These are phyloP conservation scores for Heliothis subflexa DNA, from an alignment of 1,140 invertebrate genomes.

Conservation along the genomic window DNA sequence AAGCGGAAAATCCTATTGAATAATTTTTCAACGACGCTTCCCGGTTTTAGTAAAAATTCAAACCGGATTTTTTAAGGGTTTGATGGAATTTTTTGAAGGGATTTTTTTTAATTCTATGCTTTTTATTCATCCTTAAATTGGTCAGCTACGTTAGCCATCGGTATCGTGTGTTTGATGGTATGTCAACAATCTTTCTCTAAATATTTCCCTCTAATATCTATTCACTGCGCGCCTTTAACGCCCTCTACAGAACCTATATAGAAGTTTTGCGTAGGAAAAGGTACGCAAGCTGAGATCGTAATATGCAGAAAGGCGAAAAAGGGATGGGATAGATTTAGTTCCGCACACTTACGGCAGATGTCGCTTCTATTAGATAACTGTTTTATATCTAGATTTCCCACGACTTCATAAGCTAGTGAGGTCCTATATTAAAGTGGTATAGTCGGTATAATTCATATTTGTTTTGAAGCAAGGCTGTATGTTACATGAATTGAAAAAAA, in stretches of 20 bases:
- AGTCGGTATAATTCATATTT: too few species aligned
- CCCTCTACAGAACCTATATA: background rate
- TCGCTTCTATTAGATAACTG: background rate
- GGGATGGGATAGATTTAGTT: background rate
- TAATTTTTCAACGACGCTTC: background rate
- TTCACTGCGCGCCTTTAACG: background rate
- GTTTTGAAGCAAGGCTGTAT: too few species aligned
- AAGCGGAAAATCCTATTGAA: conserved; percentile 6
- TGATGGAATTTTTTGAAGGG: too few species aligned
- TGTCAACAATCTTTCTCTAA: background rate
- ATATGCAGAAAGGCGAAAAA: background rate
- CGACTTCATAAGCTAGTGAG: background rate
- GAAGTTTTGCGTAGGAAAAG: background rate
- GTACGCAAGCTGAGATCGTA: background rate
- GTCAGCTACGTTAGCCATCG: too few species aligned
- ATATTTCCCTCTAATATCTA: background rate
- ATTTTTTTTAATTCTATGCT: too few species aligned
- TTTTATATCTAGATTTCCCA: background rate
- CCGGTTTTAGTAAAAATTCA: background rate
- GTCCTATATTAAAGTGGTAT: too few species aligned
- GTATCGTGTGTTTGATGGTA: too few species aligned
- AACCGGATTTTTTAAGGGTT: too few species aligned
- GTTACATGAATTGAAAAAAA: too few species aligned
- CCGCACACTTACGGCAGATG: background rate
- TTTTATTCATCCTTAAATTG: too few species aligned